Conservation (phyloP, 2,797 vertebrate genomes). For the Petrocephalus schoutedeni region DNA sequence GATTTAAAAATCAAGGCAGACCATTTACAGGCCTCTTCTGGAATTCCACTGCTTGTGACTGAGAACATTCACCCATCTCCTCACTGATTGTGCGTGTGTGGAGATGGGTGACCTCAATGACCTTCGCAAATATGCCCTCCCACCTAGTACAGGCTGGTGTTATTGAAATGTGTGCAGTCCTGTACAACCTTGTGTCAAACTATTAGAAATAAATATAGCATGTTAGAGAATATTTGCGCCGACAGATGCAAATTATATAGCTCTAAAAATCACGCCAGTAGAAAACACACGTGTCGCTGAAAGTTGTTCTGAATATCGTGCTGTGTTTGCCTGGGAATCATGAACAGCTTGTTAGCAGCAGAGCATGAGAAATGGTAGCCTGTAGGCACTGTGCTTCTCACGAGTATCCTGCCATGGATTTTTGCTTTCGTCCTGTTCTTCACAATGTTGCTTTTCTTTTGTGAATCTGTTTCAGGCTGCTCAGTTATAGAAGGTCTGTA, state of each 20-base stretch:
- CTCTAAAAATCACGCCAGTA: neutral
- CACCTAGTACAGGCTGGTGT: neutral
- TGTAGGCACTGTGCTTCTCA: neutral
- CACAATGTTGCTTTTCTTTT: conserved; percentile 39
- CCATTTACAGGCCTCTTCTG: neutral
- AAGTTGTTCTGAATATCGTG: neutral
- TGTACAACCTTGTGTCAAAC: neutral
- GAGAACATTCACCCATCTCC: too few relatives aligned
- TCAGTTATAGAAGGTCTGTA: conserved; percentile 99
- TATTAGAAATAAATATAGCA: neutral
- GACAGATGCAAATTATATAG: neutral
- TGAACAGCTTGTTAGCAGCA: neutral
- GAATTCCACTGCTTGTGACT: neutral
- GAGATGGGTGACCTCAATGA: neutral
- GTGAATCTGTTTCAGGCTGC: conserved; percentile 85
- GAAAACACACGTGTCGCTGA: neutral
- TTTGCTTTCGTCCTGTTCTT: conserved; percentile 19
- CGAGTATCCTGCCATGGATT: neutral
- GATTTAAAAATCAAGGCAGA: neutral
- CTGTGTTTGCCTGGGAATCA: neutral
- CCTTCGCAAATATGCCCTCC: neutral
- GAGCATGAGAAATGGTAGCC: neutral
- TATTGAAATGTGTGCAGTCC: neutral
- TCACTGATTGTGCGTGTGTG: neutral
- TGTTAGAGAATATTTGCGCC: neutral